Evolutionary conservation across 2,797 vertebrate species (phyloP).

Genomic region (Sebastes steindachneri): DNA sequence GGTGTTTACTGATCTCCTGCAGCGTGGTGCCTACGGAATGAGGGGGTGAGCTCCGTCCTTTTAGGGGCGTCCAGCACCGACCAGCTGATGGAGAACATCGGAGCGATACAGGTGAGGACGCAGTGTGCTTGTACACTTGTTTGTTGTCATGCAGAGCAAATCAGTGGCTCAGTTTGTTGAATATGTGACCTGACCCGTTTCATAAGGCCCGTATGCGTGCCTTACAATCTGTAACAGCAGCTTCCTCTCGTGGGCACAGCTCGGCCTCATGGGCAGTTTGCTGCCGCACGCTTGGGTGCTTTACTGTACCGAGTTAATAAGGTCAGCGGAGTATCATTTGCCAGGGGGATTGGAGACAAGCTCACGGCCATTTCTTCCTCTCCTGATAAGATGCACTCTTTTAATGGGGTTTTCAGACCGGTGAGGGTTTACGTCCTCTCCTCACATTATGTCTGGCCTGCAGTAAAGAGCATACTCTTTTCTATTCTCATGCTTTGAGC

Average conservation of each 20-base stretch:
- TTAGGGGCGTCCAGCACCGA: slow-evolving; percentile 96
- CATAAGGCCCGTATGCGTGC: slow-evolving; percentile 18
- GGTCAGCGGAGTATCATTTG: slow-evolving; percentile 70
- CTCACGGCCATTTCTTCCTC: slow-evolving; percentile 48
- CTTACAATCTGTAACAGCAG: slow-evolving; percentile 37
- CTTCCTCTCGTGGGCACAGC: slow-evolving; percentile 49
- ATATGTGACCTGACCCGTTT: slow-evolving; percentile 31
- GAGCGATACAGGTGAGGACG: slow-evolving; percentile 94
- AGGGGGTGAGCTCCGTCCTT: slow-evolving; percentile 96
- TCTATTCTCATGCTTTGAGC: slow-evolving; percentile 25
- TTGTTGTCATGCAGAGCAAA: neutral
- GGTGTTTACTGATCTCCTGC: slow-evolving; percentile 80
- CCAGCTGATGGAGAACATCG: slow-evolving; percentile 99
- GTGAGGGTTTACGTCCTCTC: slow-evolving; percentile 45
- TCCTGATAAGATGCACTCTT: slow-evolving; percentile 66
- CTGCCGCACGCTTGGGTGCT: slow-evolving; percentile 63
- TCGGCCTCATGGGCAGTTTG: slow-evolving; percentile 65
- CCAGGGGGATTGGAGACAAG: slow-evolving; percentile 56
- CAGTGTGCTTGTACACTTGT: neutral
- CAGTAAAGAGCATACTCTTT: slow-evolving; percentile 36
- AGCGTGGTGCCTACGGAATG: slow-evolving; percentile 98
- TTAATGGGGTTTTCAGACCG: slow-evolving; percentile 69
- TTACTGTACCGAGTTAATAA: slow-evolving; percentile 76
- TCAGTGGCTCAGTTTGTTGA: slow-evolving; percentile 11
- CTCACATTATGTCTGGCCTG: slow-evolving; percentile 52